Conservation (phyloP, 2,797 vertebrate species). For the Erethizon dorsatum region DNA sequence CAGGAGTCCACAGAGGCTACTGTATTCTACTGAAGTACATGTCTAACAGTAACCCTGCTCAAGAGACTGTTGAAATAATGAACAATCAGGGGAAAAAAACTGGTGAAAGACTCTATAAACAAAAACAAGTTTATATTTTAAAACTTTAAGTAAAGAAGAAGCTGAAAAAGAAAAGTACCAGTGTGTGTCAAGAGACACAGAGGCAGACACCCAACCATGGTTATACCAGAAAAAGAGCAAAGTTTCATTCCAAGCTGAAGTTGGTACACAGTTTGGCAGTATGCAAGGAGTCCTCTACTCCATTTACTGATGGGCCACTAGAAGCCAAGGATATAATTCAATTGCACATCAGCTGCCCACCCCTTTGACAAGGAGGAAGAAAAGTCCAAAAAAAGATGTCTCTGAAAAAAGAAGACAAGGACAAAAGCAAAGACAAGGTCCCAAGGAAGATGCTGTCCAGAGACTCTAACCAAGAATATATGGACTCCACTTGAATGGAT, state of each 20-base stretch:
- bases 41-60: conserved; percentile 94
- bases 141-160: conserved; percentile 94
- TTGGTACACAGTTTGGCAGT: conserved; percentile 94
- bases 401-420: conserved; percentile 97
- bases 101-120: conserved; percentile 93
- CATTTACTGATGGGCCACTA: conserved; percentile 91
- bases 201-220: background rate
- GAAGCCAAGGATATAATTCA: conserved; percentile 96
- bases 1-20: conserved; percentile 86
- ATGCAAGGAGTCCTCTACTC: conserved; percentile 92
- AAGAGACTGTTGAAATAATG: conserved; percentile 94
- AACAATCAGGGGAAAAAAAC: conserved; percentile 94
- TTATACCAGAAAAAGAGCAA: background rate
- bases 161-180: conserved; percentile 91
- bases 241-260: background rate
- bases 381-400: conserved; percentile 94
- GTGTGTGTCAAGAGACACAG: conserved; percentile 94
- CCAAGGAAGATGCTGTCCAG: conserved; percentile 97
- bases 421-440: conserved; percentile 95
- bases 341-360: conserved; percentile 95
- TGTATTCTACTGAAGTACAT: conserved; percentile 93
- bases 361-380: conserved; percentile 97
- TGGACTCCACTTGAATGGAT: conserved; percentile 96
- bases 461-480: conserved; percentile 99
- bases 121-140: conserved; percentile 93